Evolutionary conservation across 1,140 invertebrate species (phyloP).

Genomic region (Adoxophyes honmai): DNA sequence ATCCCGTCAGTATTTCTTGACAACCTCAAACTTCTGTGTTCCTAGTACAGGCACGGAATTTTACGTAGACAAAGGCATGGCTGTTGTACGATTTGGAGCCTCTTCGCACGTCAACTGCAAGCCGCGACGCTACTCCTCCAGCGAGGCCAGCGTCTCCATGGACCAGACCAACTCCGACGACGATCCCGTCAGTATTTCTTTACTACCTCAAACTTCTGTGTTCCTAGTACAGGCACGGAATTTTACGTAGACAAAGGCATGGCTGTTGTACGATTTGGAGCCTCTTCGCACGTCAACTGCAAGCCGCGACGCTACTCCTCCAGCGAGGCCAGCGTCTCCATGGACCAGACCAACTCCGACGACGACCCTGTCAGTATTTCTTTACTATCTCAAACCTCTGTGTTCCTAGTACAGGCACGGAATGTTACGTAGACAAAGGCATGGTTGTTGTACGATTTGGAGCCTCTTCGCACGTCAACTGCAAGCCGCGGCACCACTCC

Average conservation of each 20-base stretch:
- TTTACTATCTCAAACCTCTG: too few species aligned
- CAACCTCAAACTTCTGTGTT: too few species aligned
- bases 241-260: too few species aligned
- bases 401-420: too few species aligned
- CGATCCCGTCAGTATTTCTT: slow-evolving; percentile 36
- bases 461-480: slow-evolving; percentile 53
- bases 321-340: slow-evolving; percentile 84
- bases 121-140: slow-evolving; percentile 77
- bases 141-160: slow-evolving; percentile 85
- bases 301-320: slow-evolving; percentile 77
- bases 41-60: too few species aligned
- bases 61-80: too few species aligned
- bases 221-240: too few species aligned
- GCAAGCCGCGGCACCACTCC: slow-evolving; percentile 73
- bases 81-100: too few species aligned
- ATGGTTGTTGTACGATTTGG: too few species aligned
- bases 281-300: slow-evolving; percentile 55
- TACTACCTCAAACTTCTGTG: too few species aligned
- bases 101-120: slow-evolving; percentile 58
- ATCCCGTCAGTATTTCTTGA: slow-evolving; percentile 28
- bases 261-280: too few species aligned
- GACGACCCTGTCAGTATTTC: slow-evolving; percentile 51
- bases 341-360: slow-evolving; percentile 88
- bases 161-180: slow-evolving; percentile 87
- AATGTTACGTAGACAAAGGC: too few species aligned